Evolutionary conservation across 2,113 vertebrate species (phyloP).

Genomic region (Grantiella picta): DNA sequence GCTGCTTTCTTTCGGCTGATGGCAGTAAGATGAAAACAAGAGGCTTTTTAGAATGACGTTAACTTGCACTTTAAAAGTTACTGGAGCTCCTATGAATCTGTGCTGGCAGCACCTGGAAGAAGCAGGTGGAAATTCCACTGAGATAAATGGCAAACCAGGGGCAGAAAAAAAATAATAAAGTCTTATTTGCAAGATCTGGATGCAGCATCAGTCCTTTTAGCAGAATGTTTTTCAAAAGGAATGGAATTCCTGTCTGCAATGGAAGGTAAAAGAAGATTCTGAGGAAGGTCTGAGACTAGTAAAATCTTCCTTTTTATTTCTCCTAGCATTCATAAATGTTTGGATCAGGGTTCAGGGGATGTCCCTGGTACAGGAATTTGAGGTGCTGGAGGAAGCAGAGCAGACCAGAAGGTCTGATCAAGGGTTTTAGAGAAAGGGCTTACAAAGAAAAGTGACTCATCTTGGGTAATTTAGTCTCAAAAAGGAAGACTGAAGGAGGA

Average conservation of each 20-base stretch:
- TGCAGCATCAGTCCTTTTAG: background rate
- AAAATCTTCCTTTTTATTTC: background rate
- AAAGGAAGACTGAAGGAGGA: background rate
- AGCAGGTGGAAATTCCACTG: conserved; percentile 42
- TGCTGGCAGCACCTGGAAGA: conserved; percentile 41
- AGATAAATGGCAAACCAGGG: background rate
- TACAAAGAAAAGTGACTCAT: background rate
- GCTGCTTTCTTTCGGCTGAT: background rate
- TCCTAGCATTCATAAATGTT: background rate
- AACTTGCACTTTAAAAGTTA: conserved; percentile 17
- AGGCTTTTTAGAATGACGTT: background rate
- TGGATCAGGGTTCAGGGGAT: background rate
- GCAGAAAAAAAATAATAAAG: background rate
- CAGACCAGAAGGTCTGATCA: background rate
- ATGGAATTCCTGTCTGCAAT: background rate
- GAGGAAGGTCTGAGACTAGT: background rate
- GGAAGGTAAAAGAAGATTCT: background rate
- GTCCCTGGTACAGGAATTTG: background rate
- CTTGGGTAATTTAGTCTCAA: background rate
- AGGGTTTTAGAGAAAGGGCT: background rate
- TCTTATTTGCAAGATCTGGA: background rate
- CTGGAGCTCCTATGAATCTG: background rate
- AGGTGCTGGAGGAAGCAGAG: background rate
- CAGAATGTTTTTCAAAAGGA: background rate
- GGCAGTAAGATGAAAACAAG: conserved; percentile 36